Conservation (phyloP, 2,113 vertebrate genomes). For the Alexandromys fortis region DNA sequence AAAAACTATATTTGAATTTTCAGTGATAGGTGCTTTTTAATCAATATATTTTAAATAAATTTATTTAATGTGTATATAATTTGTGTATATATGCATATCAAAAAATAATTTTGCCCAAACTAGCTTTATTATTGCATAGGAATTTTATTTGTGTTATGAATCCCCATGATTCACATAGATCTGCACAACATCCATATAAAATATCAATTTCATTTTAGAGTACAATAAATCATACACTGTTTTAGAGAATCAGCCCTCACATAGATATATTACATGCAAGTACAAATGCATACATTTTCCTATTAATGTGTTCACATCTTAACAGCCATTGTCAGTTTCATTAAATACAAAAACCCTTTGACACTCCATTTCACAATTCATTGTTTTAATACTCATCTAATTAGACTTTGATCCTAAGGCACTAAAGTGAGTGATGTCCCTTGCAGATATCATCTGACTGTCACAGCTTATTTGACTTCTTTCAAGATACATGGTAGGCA, state of each 20-base stretch:
- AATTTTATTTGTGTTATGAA: not conserved
- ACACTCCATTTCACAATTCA: slow-evolving; percentile 72
- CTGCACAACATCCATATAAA: not conserved
- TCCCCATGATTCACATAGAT: not conserved
- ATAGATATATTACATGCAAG: not conserved
- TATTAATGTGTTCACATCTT: not conserved
- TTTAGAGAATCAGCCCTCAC: not conserved
- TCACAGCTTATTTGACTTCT: not conserved
- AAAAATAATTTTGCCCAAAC: not conserved
- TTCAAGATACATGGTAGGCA: not conserved
- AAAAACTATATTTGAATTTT: not conserved
- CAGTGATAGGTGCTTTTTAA: not conserved
- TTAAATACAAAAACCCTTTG: not conserved
- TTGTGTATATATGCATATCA: not conserved
- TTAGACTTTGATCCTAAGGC: slow-evolving; percentile 62
- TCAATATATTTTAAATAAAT: not conserved
- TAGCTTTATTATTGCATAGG: not conserved
- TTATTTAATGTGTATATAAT: no score
- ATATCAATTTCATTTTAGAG: not conserved
- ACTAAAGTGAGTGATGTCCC: slow-evolving; percentile 48
- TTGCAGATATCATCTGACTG: slow-evolving; percentile 18
- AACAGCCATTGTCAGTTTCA: slow-evolving; percentile 62
- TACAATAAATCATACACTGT: not conserved
- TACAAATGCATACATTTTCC: not conserved
- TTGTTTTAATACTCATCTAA: slow-evolving; percentile 57